Base-by-base conservation (phyloP, 2,888 invertebrate species). In the Galerucella calmariensis region DNA sequence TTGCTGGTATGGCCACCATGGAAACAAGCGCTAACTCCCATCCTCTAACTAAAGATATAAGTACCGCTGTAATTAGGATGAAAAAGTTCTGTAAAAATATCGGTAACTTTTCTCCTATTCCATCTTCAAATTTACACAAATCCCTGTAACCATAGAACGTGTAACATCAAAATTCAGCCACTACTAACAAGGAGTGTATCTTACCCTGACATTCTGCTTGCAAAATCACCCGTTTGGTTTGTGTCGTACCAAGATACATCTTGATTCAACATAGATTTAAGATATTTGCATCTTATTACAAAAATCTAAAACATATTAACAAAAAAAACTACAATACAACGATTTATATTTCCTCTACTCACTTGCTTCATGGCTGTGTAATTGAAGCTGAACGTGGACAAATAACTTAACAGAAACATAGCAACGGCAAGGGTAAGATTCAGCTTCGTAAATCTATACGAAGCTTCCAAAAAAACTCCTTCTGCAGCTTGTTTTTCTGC, bases 11-110 rank as follows among this genome's bases (percentile, higher is more conserved):
- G 77, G 94, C 92, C 35, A 92, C 91, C 63, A 96, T 86, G 74
- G 96, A 93, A 69, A 96, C 91, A 12, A 96, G 87, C 0, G 95
- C 93, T 59, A 96, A 86, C 84, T 95, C 91, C 96, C 96, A 96
- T 9, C 96, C 95, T 83, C 92, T 92, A 2, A 96, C 94, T 14
- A 95, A 87, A 0, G 96, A 95, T 85, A 94, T 89, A 2, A 91
- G 88, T 16, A 95, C 85, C 0, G 92, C 92, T 24, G 92, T 90
- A 12, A 94, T 73, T 83, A 94, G 94, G 0, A 92, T 94, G 89
- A 84, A 92, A 94, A 85, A 56, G 56, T 56, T 56, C 9, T 92
- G 93, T 6, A 93, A 84, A 81, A 95, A 93, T 77, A 93, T 92
- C 0, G 92, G 91, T 51, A 95, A 88, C 84, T 96, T 96, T 85